These are phyloP conservation scores for Lapara coniferarum DNA, from an alignment of 2,888 invertebrate genomes.

Conservation along the genomic window DNA sequence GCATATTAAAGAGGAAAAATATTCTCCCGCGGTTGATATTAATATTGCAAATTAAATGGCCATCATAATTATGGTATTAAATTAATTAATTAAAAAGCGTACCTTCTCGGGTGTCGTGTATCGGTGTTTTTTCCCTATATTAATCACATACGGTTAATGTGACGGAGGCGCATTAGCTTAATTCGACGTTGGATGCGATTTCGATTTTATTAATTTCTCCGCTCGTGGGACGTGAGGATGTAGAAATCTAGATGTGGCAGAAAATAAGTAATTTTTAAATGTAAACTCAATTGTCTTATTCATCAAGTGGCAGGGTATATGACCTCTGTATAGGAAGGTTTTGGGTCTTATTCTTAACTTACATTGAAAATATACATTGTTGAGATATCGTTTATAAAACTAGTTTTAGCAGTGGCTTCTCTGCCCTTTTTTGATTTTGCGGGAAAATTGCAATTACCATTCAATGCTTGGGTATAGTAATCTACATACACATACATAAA, in stretches of 20 bases:
- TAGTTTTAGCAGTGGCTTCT: no score
- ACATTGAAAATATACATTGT: no score
- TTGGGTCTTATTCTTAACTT: no score
- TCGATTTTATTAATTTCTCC: conserved; percentile 74
- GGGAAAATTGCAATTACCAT: no score
- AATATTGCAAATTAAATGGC: conserved; percentile 23
- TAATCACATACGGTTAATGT: conserved; percentile 66
- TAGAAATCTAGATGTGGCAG: conserved; percentile 37
- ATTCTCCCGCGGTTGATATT: conserved; percentile 12
- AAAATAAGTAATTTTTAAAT: no score
- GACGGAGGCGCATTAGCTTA: conserved; percentile 71
- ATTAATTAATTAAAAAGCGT: conserved; percentile 52
- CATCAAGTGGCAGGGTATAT: no score
- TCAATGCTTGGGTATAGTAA: no score
- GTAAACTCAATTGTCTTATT: no score
- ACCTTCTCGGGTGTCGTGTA: conserved; percentile 33
- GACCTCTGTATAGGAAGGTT: no score
- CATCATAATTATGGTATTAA: conserved; percentile 23
- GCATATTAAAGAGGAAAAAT: background rate
- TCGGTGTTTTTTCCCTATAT: conserved; percentile 63
- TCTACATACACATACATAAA: no score
- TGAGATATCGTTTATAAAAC: no score
- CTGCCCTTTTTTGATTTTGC: no score
- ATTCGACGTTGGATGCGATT: conserved; percentile 64
- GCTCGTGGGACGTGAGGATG: conserved; percentile 42